Evolutionary conservation across 1,140 invertebrate species (phyloP).

Genomic region (Hylyphantes graminicola): DNA sequence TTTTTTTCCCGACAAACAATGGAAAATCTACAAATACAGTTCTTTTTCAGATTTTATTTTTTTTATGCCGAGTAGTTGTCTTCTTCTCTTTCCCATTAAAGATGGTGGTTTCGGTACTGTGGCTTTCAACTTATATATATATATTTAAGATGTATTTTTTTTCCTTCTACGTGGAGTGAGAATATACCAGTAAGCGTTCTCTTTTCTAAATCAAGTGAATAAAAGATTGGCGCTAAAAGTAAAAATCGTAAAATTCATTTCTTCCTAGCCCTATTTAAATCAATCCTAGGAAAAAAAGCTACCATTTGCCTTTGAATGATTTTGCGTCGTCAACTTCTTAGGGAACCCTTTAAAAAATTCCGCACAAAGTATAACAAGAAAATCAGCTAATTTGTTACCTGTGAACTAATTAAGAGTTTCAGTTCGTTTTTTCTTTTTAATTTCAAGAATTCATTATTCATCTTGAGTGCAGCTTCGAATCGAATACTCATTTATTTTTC

Average conservation of each 20-base stretch:
- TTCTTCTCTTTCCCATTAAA: too few relatives aligned
- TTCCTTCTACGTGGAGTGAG: conserved; percentile 56
- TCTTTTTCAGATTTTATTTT: conserved; percentile 33
- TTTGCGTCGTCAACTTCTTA: conserved; percentile 53
- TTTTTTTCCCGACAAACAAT: conserved; percentile 56
- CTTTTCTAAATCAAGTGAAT: conserved; percentile 49
- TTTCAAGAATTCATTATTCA: conserved; percentile 28
- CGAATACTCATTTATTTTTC: not conserved
- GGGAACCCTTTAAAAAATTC: conserved; percentile 15
- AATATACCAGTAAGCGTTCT: conserved; percentile 51
- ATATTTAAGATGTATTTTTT: conserved; percentile 12
- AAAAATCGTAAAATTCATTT: conserved; percentile 60
- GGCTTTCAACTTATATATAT: conserved; percentile 14
- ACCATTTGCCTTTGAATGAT: conserved; percentile 34
- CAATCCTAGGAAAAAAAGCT: conserved; percentile 57
- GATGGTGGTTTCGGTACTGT: not conserved
- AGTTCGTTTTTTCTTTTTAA: not conserved
- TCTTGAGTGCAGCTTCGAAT: conserved; percentile 25
- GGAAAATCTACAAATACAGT: conserved; percentile 56
- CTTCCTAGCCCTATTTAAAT: conserved; percentile 53
- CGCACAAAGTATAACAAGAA: conserved; percentile 41
- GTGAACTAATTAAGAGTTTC: conserved; percentile 41
- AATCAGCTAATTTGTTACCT: conserved; percentile 41
- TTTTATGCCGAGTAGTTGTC: not conserved
- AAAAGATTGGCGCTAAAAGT: conserved; percentile 59